These are phyloP conservation scores for Mycalesis mineus DNA, from an alignment of 2,888 invertebrate genomes.

Conservation along the genomic window DNA sequence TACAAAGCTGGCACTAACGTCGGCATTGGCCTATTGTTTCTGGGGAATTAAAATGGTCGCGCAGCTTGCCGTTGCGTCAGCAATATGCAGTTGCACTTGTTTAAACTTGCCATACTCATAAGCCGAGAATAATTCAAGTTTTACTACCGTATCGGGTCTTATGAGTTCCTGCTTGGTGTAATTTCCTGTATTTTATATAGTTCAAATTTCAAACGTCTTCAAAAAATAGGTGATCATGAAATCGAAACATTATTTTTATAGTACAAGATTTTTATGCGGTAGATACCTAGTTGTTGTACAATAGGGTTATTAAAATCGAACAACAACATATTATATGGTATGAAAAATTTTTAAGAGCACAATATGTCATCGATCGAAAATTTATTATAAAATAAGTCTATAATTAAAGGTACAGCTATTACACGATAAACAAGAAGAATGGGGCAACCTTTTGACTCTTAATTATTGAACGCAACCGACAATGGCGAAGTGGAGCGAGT, in stretches of 20 bases:
- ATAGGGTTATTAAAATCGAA: too few species aligned
- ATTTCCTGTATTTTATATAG: slow-evolving; percentile 26
- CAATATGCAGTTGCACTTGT: slow-evolving; percentile 60
- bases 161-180: slow-evolving; percentile 32
- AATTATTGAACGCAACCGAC: slow-evolving; percentile 55
- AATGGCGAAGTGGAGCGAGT: slow-evolving; percentile 34
- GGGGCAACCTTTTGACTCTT: slow-evolving; percentile 61
- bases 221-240: background rate
- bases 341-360: background rate
- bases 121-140: slow-evolving; percentile 44
- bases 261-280: too few species aligned
- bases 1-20: slow-evolving; percentile 56
- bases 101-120: slow-evolving; percentile 48
- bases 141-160: slow-evolving; percentile 31
- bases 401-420: slow-evolving; percentile 44
- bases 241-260: too few species aligned
- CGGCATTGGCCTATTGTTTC: slow-evolving; percentile 64
- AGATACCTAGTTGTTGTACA: too few species aligned
- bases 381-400: slow-evolving; percentile 34
- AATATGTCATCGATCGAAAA: slow-evolving; percentile 44
- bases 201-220: slow-evolving; percentile 4
- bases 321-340: too few species aligned
- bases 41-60: slow-evolving; percentile 62
- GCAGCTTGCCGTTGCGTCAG: slow-evolving; percentile 38
- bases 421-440: slow-evolving; percentile 50